Evolutionary conservation across 2,113 vertebrate species (phyloP), one percentile per base, ranked within the genome.

Genomic region (Manacus vitellinus): DNA sequence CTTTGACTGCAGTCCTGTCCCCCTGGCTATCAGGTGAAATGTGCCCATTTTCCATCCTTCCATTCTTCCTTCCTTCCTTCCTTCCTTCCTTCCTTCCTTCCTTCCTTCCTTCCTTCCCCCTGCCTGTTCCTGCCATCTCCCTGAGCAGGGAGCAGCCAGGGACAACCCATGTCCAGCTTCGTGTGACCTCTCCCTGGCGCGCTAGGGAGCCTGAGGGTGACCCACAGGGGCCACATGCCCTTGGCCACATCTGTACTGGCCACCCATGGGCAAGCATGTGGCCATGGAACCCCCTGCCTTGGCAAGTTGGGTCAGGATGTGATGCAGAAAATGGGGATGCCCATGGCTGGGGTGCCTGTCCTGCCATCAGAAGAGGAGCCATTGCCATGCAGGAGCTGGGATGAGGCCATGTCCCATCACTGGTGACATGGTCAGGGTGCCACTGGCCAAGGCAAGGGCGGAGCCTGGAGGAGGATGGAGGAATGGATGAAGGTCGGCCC

Each of bases 281-380:
- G 23, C 76, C 1, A 12, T 12, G 41, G 39, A 43, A 25, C 2
- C 4, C 9, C 8, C 9, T 22, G 23, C 44, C 18, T 43, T 49
- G 67, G 54, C 63, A 65, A 43, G 22, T n/a, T 2, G 0, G 15
- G 30, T 27, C 3, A 9, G 59, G 47, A 80, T 1, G 6, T 8
- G 54, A 23, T 33, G 37, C 3, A 9, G 73, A 46, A 51, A 14
- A 27, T 39, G 58, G 39, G 23, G 54, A 28, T 41, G 51, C 31
- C 71, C 25, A 0, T 9, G 31, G n/a, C 66, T 9, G 8, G 5
- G 23, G 24, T 35, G 46, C n/a, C 80, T 4, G 0, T 76, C 23
- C 52, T 84, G 59, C 44, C 21, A 0, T 28, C 31, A 2, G 59
- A 72, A 77, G 47, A 68, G 27, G 31, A 30, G 17, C 49, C 12